phyloP scores from a whole-genome alignment of 30 jellyfish, hydroid and myxozoan genomes.

The Morbakka virulenta region DNA sequence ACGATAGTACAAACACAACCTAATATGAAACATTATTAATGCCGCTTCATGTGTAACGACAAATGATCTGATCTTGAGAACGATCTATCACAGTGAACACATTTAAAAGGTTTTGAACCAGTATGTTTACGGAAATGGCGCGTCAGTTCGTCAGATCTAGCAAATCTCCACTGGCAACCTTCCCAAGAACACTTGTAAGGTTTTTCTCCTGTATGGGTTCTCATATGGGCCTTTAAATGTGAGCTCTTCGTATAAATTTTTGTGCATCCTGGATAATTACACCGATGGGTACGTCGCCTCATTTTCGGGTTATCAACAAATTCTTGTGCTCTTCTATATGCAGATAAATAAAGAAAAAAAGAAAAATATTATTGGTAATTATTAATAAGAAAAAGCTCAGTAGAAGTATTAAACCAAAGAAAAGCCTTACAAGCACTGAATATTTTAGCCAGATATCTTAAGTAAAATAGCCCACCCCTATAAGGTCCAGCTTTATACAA shows the following conservation, averaged over 20 bases:
- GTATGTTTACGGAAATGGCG: slow-evolving; percentile 99
- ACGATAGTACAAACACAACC: no score
- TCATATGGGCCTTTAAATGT: slow-evolving; percentile 98
- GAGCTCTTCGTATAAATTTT: slow-evolving; percentile 95
- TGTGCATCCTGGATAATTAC: slow-evolving; percentile 87
- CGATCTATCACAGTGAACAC: slow-evolving; percentile 96
- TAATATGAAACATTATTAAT: no score
- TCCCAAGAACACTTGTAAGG: slow-evolving; percentile 99
- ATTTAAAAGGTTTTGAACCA: slow-evolving; percentile 95
- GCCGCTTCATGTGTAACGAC: slow-evolving; percentile 98
- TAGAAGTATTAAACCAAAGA: no score
- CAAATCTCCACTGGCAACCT: slow-evolving; percentile 99
- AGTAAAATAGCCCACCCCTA: no score
- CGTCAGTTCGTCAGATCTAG: slow-evolving; percentile 99
- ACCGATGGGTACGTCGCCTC: slow-evolving; percentile 85
- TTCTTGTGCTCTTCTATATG: no score
- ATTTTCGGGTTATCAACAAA: no score
- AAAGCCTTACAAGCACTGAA: no score
- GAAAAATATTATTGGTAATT: no score
- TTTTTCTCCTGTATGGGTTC: slow-evolving; percentile 99
- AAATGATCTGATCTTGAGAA: slow-evolving; percentile 97
- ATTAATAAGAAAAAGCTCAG: no score
- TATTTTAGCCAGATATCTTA: no score
- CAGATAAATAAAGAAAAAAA: no score
- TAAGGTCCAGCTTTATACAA: no score